A percentile compares a stretch with the other conserved stretches of the same genome.
Conservation (phyloP, 2,113 vertebrate genomes). For the Stegostoma tigrinum region DNA sequence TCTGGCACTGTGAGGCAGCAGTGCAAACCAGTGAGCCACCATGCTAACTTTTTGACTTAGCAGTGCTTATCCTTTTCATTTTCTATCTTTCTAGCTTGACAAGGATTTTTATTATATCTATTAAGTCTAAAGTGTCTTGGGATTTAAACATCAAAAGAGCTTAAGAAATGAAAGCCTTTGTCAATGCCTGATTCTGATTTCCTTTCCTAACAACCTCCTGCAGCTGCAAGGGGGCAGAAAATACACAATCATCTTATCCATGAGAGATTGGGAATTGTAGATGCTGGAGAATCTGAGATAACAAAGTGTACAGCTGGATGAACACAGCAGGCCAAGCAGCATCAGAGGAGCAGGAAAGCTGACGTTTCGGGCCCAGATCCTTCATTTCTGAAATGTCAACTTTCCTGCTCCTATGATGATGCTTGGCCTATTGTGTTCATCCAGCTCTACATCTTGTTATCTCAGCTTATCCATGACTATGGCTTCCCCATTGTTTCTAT, state of each 20-base stretch:
- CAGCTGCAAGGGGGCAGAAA: neutral
- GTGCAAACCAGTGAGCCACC: too few species aligned
- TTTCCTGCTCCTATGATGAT: too few species aligned
- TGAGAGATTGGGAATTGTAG: too few species aligned
- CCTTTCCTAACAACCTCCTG: neutral
- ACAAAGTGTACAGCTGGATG: too few species aligned
- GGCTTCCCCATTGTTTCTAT: neutral
- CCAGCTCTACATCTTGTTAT: too few species aligned
- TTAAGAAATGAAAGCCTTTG: neutral
- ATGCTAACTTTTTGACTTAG: neutral
- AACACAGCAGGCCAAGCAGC: too few species aligned
- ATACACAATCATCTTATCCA: neutral
- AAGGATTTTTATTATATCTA: neutral
- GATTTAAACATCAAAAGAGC: neutral
- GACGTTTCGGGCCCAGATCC: too few species aligned
- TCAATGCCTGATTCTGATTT: neutral
- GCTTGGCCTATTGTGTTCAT: too few species aligned
- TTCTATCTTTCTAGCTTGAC: neutral
- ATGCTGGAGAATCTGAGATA: too few species aligned
- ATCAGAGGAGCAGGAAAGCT: too few species aligned
- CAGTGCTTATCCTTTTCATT: neutral
- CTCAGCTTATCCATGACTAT: neutral
- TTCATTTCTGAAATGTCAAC: too few species aligned
- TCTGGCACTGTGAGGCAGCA: too few species aligned
- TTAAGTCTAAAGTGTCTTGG: neutral